phyloP scores from a whole-genome alignment of 2,888 invertebrate species.

The Pandemis cinnamomeana region DNA sequence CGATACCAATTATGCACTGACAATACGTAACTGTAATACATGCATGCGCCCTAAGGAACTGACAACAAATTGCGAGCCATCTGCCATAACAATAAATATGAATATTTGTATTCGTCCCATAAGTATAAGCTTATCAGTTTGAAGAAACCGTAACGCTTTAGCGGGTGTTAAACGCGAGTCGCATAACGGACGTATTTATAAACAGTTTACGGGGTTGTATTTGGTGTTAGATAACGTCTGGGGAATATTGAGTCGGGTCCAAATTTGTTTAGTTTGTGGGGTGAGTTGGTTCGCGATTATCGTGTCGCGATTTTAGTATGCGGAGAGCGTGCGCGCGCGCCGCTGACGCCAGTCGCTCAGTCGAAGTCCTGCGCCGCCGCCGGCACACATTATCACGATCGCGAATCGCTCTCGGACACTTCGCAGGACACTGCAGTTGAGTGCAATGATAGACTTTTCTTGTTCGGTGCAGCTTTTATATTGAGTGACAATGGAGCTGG shows the following conservation, averaged over 20 bases:
- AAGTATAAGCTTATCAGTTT: conserved; percentile 56
- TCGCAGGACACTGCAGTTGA: conserved; percentile 67
- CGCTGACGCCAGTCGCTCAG: conserved; percentile 70
- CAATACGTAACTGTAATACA: conserved; percentile 30
- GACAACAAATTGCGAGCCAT: conserved; percentile 26
- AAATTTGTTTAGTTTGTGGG: conserved; percentile 72
- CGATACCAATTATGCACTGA: conserved; percentile 19
- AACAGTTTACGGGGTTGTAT: conserved; percentile 63
- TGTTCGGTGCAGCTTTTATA: conserved; percentile 51
- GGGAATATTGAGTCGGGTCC: conserved; percentile 71
- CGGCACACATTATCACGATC: conserved; percentile 54
- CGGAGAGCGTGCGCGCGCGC: conserved; percentile 76
- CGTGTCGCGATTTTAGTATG: conserved; percentile 79
- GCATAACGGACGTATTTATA: conserved; percentile 67
- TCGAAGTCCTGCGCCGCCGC: conserved; percentile 50
- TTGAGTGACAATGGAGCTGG: conserved; percentile 34
- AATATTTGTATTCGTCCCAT: conserved; percentile 37
- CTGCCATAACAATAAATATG: conserved; percentile 12
- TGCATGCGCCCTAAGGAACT: conserved; percentile 5
- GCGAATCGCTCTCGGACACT: conserved; percentile 59
- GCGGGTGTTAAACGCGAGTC: conserved; percentile 60
- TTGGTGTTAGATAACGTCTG: conserved; percentile 70
- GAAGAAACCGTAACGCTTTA: conserved; percentile 61
- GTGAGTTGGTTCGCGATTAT: conserved; percentile 70
- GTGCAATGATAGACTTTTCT: conserved; percentile 70